phyloP scores from a whole-genome alignment of 2,888 invertebrate species.

The Lasioglossum oenotherae region DNA sequence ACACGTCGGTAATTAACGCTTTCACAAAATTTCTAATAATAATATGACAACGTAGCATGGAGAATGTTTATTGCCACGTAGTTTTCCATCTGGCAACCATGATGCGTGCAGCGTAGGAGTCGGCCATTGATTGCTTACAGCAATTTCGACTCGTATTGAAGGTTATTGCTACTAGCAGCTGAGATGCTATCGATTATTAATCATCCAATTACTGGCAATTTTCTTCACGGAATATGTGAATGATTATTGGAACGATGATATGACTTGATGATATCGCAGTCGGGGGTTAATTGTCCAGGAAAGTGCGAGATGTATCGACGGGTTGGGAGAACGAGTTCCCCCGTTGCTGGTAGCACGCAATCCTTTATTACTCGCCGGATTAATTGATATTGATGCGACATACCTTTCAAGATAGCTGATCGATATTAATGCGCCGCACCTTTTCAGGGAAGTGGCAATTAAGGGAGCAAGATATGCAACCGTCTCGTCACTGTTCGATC shows the following conservation, averaged over 20 bases:
- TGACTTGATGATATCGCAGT: slow-evolving; percentile 60
- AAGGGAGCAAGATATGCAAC: slow-evolving; percentile 24
- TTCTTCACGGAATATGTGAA: slow-evolving; percentile 42
- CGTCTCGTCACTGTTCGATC: slow-evolving; percentile 7
- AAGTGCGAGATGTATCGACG: slow-evolving; percentile 65
- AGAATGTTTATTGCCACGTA: not conserved
- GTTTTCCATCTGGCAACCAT: not conserved
- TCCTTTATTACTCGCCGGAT: slow-evolving; percentile 72
- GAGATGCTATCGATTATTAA: slow-evolving; percentile 51
- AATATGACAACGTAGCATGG: not conserved
- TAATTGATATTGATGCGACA: slow-evolving; percentile 78
- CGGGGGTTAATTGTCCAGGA: slow-evolving; percentile 57
- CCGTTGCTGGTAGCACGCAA: slow-evolving; percentile 69
- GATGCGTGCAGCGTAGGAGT: not conserved
- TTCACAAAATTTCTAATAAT: not conserved
- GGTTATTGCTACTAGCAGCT: slow-evolving; percentile 2
- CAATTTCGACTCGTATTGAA: slow-evolving; percentile 1
- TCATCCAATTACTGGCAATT: slow-evolving; percentile 63
- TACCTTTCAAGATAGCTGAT: slow-evolving; percentile 70
- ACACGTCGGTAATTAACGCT: too few relatives aligned
- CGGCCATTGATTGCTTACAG: not conserved
- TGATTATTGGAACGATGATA: slow-evolving; percentile 46
- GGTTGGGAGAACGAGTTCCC: slow-evolving; percentile 62
- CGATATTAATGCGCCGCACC: slow-evolving; percentile 72
- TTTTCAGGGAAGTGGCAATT: slow-evolving; percentile 54